phyloP scores from a whole-genome alignment of 1,140 invertebrate genomes.

The Pinna nobilis region DNA sequence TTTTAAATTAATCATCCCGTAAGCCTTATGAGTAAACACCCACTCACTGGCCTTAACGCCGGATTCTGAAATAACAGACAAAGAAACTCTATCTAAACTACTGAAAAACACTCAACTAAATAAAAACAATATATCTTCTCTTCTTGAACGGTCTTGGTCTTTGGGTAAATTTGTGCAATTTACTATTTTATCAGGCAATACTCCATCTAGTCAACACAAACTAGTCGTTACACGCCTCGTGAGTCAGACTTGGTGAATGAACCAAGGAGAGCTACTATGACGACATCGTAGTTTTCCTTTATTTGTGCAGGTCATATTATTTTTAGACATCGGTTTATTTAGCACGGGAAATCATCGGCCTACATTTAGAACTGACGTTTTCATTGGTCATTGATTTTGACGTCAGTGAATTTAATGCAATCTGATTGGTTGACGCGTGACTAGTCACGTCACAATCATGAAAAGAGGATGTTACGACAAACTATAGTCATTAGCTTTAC shows the following conservation, averaged over 20 bases:
- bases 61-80: too few relatives aligned
- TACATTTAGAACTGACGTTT: slow-evolving; percentile 1
- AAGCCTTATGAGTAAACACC: too few relatives aligned
- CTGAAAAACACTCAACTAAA: too few relatives aligned
- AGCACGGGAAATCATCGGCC: slow-evolving; percentile 6
- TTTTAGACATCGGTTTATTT: slow-evolving; percentile 11
- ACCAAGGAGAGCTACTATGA: slow-evolving; percentile 17
- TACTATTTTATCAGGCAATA: too few relatives aligned
- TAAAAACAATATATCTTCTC: too few relatives aligned
- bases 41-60: too few relatives aligned
- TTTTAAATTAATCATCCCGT: too few relatives aligned
- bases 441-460: slow-evolving; percentile 12
- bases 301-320: slow-evolving; percentile 26
- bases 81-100: too few relatives aligned
- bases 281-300: slow-evolving; percentile 21
- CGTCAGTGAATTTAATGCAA: background rate
- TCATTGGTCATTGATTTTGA: background rate
- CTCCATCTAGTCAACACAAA: too few relatives aligned
- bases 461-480: slow-evolving; percentile 18
- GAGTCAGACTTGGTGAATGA: slow-evolving; percentile 21
- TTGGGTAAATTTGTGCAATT: too few relatives aligned
- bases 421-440: slow-evolving; percentile 7
- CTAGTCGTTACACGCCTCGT: slow-evolving; percentile 14
- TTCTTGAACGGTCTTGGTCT: too few relatives aligned
- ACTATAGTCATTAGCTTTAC: slow-evolving; percentile 10